Conservation (phyloP, 1,140 invertebrate species). For the Apis cerana region DNA sequence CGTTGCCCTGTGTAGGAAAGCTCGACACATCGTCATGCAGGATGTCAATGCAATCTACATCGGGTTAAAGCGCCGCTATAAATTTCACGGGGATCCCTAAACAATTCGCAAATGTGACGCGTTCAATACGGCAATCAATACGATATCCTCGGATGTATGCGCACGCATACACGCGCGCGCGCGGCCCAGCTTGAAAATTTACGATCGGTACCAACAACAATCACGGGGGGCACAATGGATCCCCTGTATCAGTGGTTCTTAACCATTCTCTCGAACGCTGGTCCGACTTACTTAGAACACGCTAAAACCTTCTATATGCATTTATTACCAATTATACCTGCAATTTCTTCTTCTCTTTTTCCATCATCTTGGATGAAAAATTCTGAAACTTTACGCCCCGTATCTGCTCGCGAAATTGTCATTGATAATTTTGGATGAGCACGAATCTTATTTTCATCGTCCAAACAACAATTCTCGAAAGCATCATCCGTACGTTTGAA, state of each 20-base stretch:
- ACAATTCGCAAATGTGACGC: slow-evolving; percentile 31
- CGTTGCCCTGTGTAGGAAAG: not conserved
- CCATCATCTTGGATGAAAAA: too few species aligned
- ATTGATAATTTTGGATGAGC: too few species aligned
- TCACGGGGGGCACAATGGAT: slow-evolving; percentile 24
- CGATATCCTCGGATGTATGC: not conserved
- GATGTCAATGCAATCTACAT: not conserved
- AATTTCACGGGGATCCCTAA: slow-evolving; percentile 18
- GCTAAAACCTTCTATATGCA: too few species aligned
- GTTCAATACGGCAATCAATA: slow-evolving; percentile 38
- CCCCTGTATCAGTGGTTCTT: slow-evolving; percentile 2
- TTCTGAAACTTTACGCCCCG: too few species aligned
- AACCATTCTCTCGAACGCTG: too few species aligned
- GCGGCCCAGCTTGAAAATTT: slow-evolving; percentile 20
- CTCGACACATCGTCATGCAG: not conserved
- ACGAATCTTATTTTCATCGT: too few species aligned
- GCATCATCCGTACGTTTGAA: too few species aligned
- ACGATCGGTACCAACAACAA: slow-evolving; percentile 33
- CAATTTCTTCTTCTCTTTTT: too few species aligned
- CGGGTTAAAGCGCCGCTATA: not conserved
- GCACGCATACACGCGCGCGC: not conserved
- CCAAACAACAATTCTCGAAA: too few species aligned
- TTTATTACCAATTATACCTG: too few species aligned
- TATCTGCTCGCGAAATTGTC: too few species aligned
- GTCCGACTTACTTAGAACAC: too few species aligned